Conservation (phyloP, 2,888 invertebrate species). For the Taenaris catops region DNA sequence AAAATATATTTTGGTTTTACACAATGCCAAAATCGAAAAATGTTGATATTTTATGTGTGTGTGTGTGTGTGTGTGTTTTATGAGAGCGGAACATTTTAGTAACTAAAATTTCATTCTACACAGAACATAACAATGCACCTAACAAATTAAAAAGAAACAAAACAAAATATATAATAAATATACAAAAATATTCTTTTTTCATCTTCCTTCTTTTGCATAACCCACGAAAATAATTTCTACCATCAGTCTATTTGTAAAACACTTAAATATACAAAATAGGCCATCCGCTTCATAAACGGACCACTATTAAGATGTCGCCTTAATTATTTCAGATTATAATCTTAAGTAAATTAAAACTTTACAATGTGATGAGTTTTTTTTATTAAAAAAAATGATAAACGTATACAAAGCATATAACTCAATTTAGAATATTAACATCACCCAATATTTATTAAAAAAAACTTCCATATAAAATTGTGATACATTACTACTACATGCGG, state of each 20-base stretch:
- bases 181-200: no score
- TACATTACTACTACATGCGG: no score
- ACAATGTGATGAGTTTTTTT: constrained; percentile 23
- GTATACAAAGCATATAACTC: no score
- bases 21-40: no score
- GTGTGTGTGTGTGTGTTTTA: no score
- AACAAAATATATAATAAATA: constrained; percentile 19
- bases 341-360: constrained; percentile 13
- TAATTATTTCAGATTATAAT: constrained; percentile 7
- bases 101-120: constrained; percentile 7
- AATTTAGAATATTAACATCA: constrained; percentile 37
- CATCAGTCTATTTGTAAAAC: constrained; percentile 48
- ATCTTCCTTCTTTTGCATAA: constrained; percentile 7
- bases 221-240: constrained; percentile 18
- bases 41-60: no score
- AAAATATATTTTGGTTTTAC: no score
- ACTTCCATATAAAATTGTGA: no score
- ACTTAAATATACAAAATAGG: constrained; percentile 51
- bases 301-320: constrained; percentile 18
- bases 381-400: constrained; percentile 2
- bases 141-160: constrained; percentile 6
- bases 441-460: no score
- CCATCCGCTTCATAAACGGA: constrained; percentile 34
- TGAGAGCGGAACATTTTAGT: no score
- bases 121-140: neutral